Evolutionary conservation across 2,113 vertebrate species (phyloP), one percentile per base, ranked within the genome.

Genomic region (Eudyptes chrysolophus): DNA sequence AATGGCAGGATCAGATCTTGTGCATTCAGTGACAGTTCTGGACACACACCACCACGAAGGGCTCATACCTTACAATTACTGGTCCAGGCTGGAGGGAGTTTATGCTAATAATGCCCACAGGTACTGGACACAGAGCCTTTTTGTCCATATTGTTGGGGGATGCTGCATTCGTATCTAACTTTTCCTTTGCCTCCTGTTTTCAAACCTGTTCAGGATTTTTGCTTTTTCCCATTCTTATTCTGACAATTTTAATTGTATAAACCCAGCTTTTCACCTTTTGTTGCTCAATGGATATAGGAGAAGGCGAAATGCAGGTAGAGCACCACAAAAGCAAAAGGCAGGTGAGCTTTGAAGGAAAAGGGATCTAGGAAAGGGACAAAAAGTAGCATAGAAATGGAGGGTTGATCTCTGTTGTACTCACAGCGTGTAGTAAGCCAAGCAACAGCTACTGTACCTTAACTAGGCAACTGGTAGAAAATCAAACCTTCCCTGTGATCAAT

Each of bases 361-460:
- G 94, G 85, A 87, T 93, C 93, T 89, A 30, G 93, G 87, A 93
- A 96, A 93, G 84, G 79, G 93, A 97, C 94, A 97, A 92, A 97
- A 96, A 94, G 82, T 48, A 93, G 71, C 84, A 97, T 81, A 96
- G 95, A 97, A 97, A 97, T 38, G 71, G 95, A 96, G 60, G 89
- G 97, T n/a, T 97, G 93, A 96, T 96, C 95, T 96, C 93, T 94
- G 93, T 95, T 94, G 95, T 96, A 96, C 95, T 96, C 96, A 96
- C 94, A 97, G 96, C 97, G 87, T 97, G 95, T 10, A 95, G 90
- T 68, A 97, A 96, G 96, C 92, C 92, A 94, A 94, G 97, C 89
- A 96, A 96, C 96, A 96, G 97, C 97, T 93, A 93, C 96, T 92
- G 84, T 95, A 93, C 94, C 96, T 96, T 96, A 97, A 96, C 95